Conservation (phyloP, 2,888 invertebrate genomes). For the Nebria salina region DNA sequence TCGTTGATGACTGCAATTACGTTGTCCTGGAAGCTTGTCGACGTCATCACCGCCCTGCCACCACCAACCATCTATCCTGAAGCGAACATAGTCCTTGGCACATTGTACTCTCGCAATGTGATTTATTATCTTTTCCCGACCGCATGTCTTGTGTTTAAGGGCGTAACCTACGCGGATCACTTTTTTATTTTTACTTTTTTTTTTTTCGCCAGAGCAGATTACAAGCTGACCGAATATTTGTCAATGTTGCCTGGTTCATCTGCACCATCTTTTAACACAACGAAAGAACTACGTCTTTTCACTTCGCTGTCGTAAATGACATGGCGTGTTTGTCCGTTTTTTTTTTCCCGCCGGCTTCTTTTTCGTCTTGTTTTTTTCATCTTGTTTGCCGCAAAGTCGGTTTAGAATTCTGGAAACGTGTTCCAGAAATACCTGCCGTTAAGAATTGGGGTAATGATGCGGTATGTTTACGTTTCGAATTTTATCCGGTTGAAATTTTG, state of each 20-base stretch:
- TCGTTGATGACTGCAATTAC: constrained; percentile 36
- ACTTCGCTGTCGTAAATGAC: constrained; percentile 22
- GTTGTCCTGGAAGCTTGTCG: constrained; percentile 18
- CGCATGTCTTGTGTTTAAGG: constrained; percentile 38
- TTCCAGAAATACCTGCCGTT: constrained; percentile 11
- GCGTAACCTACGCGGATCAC: constrained; percentile 28
- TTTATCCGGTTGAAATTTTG: too few species aligned
- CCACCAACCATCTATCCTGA: not conserved
- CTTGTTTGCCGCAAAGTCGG: not conserved
- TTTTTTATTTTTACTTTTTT: constrained; percentile 23
- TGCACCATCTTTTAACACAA: not conserved
- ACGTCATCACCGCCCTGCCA: not conserved
- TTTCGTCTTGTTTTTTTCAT: not conserved
- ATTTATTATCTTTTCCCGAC: constrained; percentile 33
- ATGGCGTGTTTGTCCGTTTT: constrained; percentile 28
- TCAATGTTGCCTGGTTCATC: constrained; percentile 23
- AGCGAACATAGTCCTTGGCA: not conserved
- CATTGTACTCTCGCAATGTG: constrained; percentile 29
- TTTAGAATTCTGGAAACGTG: not conserved
- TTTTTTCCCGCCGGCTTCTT: not conserved
- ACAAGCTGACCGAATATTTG: constrained; percentile 45
- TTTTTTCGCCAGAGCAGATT: constrained; percentile 20
- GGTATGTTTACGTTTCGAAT: constrained; percentile 7
- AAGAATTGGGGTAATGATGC: constrained; percentile 15
- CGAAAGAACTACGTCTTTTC: not conserved